These are phyloP conservation scores for Watsonalla cultraria DNA, from an alignment of 2,888 invertebrate genomes.

Conservation along the genomic window DNA sequence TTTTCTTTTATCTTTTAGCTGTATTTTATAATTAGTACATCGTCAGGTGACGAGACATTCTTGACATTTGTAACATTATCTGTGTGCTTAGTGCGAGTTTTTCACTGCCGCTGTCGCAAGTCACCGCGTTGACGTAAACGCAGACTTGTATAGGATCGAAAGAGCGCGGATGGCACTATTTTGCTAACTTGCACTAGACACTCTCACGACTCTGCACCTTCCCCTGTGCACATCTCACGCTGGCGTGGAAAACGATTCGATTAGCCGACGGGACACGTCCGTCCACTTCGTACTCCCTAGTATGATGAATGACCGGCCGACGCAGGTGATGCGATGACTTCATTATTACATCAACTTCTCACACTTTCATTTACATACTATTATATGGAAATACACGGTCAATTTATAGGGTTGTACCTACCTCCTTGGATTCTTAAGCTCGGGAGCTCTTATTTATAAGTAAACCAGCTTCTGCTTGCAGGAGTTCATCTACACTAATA, in stretches of 20 bases:
- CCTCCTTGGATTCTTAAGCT: background rate
- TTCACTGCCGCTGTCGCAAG: too few species aligned
- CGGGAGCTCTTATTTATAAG: too few species aligned
- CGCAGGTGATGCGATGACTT: background rate
- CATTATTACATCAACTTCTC: background rate
- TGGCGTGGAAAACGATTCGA: constrained; percentile 44
- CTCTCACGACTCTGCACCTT: constrained; percentile 6
- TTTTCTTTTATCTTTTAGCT: too few species aligned
- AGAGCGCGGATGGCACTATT: too few species aligned
- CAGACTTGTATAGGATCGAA: too few species aligned
- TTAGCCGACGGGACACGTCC: constrained; percentile 28
- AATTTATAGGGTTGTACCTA: background rate
- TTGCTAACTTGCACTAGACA: background rate
- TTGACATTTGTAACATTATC: too few species aligned
- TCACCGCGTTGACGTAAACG: too few species aligned
- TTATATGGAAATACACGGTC: background rate
- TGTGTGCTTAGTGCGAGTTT: too few species aligned
- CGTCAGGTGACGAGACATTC: too few species aligned
- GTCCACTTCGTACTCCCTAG: constrained; percentile 28
- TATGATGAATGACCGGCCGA: constrained; percentile 36
- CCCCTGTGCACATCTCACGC: constrained; percentile 15
- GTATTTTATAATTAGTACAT: too few species aligned
- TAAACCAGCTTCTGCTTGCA: too few species aligned
- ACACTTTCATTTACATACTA: background rate
- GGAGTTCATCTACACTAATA: too few species aligned